Evolutionary conservation across 2,113 vertebrate species (phyloP), one percentile per base, ranked within the genome.

Genomic region (Polypterus bichir): DNA sequence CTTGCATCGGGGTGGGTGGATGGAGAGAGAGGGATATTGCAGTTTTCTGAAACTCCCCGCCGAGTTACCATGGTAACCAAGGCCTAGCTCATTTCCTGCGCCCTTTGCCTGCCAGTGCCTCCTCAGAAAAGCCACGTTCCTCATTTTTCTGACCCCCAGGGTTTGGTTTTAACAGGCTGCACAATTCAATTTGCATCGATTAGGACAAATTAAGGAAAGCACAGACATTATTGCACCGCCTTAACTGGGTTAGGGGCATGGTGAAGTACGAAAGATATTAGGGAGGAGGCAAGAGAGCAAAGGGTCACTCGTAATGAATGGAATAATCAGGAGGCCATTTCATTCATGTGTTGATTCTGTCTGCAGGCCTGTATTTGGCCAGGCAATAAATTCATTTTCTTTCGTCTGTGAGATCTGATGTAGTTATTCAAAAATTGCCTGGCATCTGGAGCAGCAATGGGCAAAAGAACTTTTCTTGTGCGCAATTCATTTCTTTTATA

Each of bases 281-380:
- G 53, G 57, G 5, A 68, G 60, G 58, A 54, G 59, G 56, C 71
- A 72, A 72, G 81, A 77, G 69, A 69, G 71, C 69, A 51, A 59
- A 47, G 52, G 63, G n/a, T 57, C 66, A 71, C 72, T 73, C 77
- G 73, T 66, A 75, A 74, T 75, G 73, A 68, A 68, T 74, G 75
- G 68, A 74, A 77, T 74, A 75, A 81, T 82, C 79, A 79, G 27
- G 81, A 79, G 77, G 74, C 73, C 79, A 81, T 83, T 83, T 82
- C 81, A 77, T 76, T 65, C 60, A 74, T 74, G 71, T 64, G 60
- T 74, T 69, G 72, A 74, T 63, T 71, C 61, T 27, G 27, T 27
- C 27, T 27, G 27, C 27, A 27, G 27, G 27, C 27, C 27, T 27
- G 27, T 27, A 27, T 27, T 27, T 27, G 27, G 27, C 27, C 27